These are phyloP conservation scores for Delichon dasypus DNA, from an alignment of 2,797 vertebrate genomes.

Conservation along the genomic window DNA sequence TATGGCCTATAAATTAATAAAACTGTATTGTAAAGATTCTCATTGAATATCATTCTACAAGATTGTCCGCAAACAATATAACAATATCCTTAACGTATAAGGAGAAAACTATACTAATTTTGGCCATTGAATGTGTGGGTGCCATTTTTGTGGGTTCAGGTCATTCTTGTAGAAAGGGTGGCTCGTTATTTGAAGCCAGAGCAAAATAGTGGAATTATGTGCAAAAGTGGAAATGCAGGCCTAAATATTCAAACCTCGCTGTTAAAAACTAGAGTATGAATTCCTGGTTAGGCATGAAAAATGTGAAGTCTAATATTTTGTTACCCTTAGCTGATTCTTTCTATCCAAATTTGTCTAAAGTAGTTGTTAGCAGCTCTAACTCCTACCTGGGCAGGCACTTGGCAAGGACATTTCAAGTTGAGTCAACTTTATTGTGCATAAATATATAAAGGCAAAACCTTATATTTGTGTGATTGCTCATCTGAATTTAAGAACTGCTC, in stretches of 20 bases:
- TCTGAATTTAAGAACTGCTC: not conserved
- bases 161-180: not conserved
- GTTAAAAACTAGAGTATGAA: not conserved
- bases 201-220: not conserved
- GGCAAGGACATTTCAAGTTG: not conserved
- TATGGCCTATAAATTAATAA: not conserved
- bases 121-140: not conserved
- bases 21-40: not conserved
- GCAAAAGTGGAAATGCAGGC: not conserved
- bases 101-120: not conserved
- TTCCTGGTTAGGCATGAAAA: not conserved
- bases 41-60: not conserved
- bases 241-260: not conserved
- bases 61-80: not conserved
- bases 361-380: not conserved
- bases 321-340: not conserved
- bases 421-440: not conserved
- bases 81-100: not conserved
- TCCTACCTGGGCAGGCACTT: not conserved
- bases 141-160: not conserved
- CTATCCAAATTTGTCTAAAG: not conserved
- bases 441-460: not conserved
- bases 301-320: not conserved
- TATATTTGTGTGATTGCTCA: not conserved
- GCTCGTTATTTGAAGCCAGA: not conserved